phyloP scores from a whole-genome alignment of 2,113 vertebrate species.

The Embiotoca jacksoni region DNA sequence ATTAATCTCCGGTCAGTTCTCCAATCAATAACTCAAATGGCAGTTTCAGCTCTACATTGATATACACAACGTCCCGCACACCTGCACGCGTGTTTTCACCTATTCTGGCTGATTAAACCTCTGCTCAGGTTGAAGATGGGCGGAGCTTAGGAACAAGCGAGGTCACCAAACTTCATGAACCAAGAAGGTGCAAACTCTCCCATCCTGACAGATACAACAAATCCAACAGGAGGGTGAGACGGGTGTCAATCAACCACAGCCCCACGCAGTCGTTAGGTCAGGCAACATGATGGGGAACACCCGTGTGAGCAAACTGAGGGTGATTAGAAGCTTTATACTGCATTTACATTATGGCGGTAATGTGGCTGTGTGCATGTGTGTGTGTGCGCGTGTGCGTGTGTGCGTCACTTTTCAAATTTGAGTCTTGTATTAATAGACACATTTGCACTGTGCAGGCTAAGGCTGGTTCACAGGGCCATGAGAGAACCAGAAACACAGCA shows the following conservation, averaged over 20 bases:
- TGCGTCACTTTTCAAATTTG: background rate
- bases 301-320: too few relatives aligned
- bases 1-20: background rate
- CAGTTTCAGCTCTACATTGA: background rate
- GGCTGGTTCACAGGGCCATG: background rate
- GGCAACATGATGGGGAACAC: background rate
- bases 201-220: background rate
- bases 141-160: too few relatives aligned
- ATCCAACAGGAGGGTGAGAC: background rate
- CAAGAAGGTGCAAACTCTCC: background rate
- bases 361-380: too few relatives aligned
- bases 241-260: too few relatives aligned
- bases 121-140: background rate
- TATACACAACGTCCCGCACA: background rate
- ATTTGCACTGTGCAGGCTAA: background rate
- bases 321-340: too few relatives aligned
- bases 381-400: too few relatives aligned
- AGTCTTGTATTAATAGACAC: background rate
- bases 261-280: too few relatives aligned
- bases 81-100: too few relatives aligned
- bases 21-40: background rate
- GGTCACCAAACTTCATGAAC: background rate
- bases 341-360: too few relatives aligned
- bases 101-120: background rate
- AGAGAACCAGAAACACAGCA: conserved; percentile 2